Percentiles rank a stretch among this genome's conserved stretches.
Conservation (phyloP, 2,113 vertebrate species). For the Phoenicopterus ruber region DNA sequence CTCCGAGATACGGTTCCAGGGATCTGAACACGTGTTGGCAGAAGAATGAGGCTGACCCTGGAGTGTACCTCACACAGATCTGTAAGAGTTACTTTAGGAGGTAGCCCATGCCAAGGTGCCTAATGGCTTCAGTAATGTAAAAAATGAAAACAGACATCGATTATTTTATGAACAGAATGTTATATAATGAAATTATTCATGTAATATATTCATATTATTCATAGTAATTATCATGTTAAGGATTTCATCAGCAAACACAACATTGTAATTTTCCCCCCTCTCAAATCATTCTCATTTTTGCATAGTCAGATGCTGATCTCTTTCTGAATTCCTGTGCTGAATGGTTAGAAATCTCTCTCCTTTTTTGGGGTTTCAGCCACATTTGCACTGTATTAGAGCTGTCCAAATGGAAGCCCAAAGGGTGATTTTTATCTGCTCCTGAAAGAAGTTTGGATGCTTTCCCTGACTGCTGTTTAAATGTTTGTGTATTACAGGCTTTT, state of each 20-base stretch:
- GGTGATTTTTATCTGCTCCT: neutral
- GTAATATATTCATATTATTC: neutral
- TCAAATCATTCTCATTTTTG: neutral
- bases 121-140: neutral
- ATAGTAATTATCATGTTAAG: neutral
- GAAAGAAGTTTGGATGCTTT: neutral
- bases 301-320: neutral
- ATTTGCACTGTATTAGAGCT: neutral
- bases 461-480: neutral
- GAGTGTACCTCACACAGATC: neutral
- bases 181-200: neutral
- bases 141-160: neutral
- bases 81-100: neutral
- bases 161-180: neutral
- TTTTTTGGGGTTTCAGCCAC: neutral
- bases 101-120: neutral
- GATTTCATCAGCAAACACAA: neutral
- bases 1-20: neutral
- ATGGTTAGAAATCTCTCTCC: neutral
- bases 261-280: neutral
- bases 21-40: neutral
- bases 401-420: neutral
- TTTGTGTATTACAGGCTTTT: neutral
- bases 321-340: neutral
- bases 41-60: neutral